Evolutionary conservation across 2,888 invertebrate genomes (phyloP), one percentile per base, ranked within the genome.

Genomic region (Parascotia fuliginaria): DNA sequence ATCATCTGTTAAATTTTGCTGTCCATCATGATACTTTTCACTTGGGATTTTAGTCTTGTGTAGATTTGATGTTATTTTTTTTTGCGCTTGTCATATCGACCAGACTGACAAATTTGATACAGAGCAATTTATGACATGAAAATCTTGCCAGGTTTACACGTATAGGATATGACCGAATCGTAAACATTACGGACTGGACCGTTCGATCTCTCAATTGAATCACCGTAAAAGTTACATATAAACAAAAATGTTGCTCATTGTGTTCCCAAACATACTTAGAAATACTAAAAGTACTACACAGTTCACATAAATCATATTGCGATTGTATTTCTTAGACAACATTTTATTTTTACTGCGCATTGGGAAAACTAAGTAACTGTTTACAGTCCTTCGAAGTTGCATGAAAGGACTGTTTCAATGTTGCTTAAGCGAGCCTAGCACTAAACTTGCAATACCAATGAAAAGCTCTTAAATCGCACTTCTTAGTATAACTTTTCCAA

Each of bases 331-430:
- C 42, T 32, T 22, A 7, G 42, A 47, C 31, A 33, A 44, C 44
- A 31, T 32, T 13, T 60, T 50, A 48, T 33, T 34, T 46, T 29
- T 51, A 45, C 38, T 56, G 47, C 34, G 33, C 41, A 27, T 12
- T 42, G n/a, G 34, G 34, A 49, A 46, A 52, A 52, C 52, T 60
- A 41, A 40, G 55, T 65, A 52, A 52, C 61, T 61, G 62, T 68
- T 66, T 61, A 61, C 54, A 41, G 48, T 66, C 59, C 69, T 28
- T 27, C 42, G 69, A 66, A 66, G 42, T 43, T 47, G 31, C 36
- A 45, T 38, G 45, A 52, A 69, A 69, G 53, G 48, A 46, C 39
- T 24, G 15, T 58, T 68, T 60, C 69, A 66, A 65, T 68, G 65
- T 66, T 68, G 59, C 61, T 32, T 32, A 34, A 16, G 31, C 42